Evolutionary conservation across 1,140 invertebrate species (phyloP), one percentile per base, ranked within the genome.

Genomic region (Euura lappo): DNA sequence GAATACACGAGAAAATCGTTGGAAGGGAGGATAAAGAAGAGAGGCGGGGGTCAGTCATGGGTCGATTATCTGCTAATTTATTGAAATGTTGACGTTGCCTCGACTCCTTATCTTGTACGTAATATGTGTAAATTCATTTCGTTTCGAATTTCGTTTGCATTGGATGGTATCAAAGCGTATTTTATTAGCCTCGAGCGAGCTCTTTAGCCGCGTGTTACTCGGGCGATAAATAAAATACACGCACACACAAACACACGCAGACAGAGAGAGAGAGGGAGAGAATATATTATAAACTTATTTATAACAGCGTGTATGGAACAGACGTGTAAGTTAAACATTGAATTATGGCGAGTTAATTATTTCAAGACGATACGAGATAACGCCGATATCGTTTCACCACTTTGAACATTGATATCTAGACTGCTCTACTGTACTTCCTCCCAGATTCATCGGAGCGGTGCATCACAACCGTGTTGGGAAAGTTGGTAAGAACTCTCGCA

Each of bases 41-140:
- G 60, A 73, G 10, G 45, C 69, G 45, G 44, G 47, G 13, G 73
- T 51, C 81, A 85, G 82, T 84, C 82, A 78, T 78, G 85, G 86
- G 87, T 88, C 86, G 86, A 74, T 72, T 80, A 78, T 83, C 75
- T 81, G 81, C 85, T 88, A 88, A 88, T 88, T 88, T 88, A 88
- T 88, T 87, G 81, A 81, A 88, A 87, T 88, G 86, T 88, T 88
- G 87, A 86, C 84, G 83, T 85, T 83, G 81, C 82, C 45, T 45
- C 79, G 69, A 44, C 69, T 10, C n/a, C 13, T 70, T 70, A 70
- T 70, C 69, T 60, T 60, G 51, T 60, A 60, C 51, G 51, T 60
- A 60, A 60, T 60, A 60, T n/a, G 51, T n/a, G 51, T 60, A n/a
- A 60, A 60, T 60, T 60, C 51, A 60, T 60, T 60, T 60, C 13